Evolutionary conservation across 2,797 vertebrate genomes (phyloP), one percentile per base, ranked within the genome.

Genomic region (Mionectes olivaceus): DNA sequence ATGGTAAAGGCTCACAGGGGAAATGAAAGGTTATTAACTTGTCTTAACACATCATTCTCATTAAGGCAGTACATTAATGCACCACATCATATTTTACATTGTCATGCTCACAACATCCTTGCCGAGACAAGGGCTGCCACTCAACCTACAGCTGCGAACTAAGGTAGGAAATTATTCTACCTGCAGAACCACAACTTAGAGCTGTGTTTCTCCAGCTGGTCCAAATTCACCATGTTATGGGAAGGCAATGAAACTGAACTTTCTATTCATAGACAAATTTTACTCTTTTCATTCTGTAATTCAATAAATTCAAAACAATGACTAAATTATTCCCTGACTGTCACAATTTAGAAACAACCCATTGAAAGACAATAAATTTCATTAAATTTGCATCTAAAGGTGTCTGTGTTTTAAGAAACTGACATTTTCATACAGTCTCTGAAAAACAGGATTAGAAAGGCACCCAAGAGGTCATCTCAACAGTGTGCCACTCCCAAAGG

Each of bases 1-100:
- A 89, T 4, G 7, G 22, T 64, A 70, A 70, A 77, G 49, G 21
- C 37, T 77, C 76, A 27, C 53, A 71, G 75, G 69, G 43, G 69
- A 93, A 76, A 87, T 23, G 5, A 60, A 88, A 69, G 17, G 73
- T 81, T 86, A 88, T 75, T 83, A 86, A 78, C 44, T 83, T 83
- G 47, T 37, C 64, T 92, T 68, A 63, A 78, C 32, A 53, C 9
- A 6, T 61, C 13, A 2, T 77, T 76, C 65, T 83, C 60, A 80
- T 85, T 86, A 91, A 77, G 24, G 30, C 44, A 22, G 25, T 33
- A 70, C 10, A 59, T 50, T 83, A 89, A 65, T 19, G n/a, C 25
- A 76, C 33, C 32, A 17, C 41, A 68, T 70, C 28, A 49, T 56
- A 47, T 91, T 91, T 91, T 56, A 68, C 33, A n/a, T 39, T 82